Base-by-base conservation (phyloP, 2,797 vertebrate genomes). In the Pipistrellus pipistrellus region DNA sequence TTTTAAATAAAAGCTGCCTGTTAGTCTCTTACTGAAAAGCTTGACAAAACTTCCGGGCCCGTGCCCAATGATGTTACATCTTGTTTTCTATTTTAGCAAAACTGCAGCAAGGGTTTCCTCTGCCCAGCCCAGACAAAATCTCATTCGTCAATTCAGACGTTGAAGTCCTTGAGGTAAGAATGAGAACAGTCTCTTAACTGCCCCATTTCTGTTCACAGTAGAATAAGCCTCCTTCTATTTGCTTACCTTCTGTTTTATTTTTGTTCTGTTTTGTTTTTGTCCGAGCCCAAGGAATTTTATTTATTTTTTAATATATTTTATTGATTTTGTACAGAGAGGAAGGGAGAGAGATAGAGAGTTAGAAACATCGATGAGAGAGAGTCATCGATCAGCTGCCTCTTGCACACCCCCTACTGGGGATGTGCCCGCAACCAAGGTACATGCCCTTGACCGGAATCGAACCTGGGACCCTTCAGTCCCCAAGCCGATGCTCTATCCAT, bases 21-120 rank as follows among this genome's bases (percentile, higher is more conserved):
- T 51, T 51, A 53, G 7, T 69, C 80, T 68, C 23, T 68, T 88
- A 77, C 69, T 48, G 72, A 90, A 96, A 73, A 27, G 13, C 72
- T 57, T 84, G 30, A 80, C n/a, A n/a, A 84, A 77, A 82, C 7
- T 3, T 27, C 44, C 44, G 3, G 75, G 46, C 30, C 1, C 0
- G 0, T 15, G 32, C 51, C 41, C 1, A 51, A 0, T 69, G 59
- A 21, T 69, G 80, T 62, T 73, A 72, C 8, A 7, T 32, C 64
- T 90, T 83, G 18, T 78, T 96, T 88, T 94, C 2, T 94, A 88
- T 95, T 95, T 78, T 89, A 98, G 98, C 95, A 86, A 98, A 97
- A 95, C n/a, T 98, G 53, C 98, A 98, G 91, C 97, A 97, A 96
- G 98, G 98, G 92, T 96, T 98, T 84, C 97, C 98, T 89, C 97